Percentiles rank a stretch among this genome's conserved stretches.
Evolutionary conservation across 2,888 invertebrate species (phyloP).

Genomic region (Petrolisthes cinctipes): DNA sequence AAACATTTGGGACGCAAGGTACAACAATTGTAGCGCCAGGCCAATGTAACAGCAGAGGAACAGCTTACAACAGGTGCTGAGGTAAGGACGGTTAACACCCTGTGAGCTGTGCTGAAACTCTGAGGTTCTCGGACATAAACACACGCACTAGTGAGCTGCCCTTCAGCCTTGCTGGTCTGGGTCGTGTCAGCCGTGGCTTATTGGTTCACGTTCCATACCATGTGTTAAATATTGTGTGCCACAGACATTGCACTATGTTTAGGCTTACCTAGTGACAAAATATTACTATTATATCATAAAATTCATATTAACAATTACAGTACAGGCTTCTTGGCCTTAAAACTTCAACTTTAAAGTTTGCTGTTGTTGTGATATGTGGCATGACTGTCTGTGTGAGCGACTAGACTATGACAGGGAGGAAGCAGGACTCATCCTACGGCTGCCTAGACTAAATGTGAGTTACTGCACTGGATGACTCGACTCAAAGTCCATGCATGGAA

Average conservation of each 20-base stretch:
- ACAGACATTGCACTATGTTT: not conserved
- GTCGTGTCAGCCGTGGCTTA: conserved; percentile 11
- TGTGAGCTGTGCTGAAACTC: conserved; percentile 5
- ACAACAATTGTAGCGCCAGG: not conserved
- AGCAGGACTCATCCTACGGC: conserved; percentile 55
- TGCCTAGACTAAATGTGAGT: conserved; percentile 52
- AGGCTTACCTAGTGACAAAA: not conserved
- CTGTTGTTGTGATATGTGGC: conserved; percentile 18
- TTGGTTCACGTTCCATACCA: conserved; percentile 5
- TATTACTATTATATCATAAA: not conserved
- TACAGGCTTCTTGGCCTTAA: conserved; percentile 8
- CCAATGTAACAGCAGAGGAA: conserved; percentile 1
- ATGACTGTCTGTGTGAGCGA: conserved; percentile 46
- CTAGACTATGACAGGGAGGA: conserved; percentile 57
- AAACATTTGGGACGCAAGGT: not conserved
- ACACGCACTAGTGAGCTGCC: conserved; percentile 6
- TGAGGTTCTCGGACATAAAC: conserved; percentile 2
- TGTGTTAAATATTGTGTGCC: not conserved
- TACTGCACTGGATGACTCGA: conserved; percentile 54
- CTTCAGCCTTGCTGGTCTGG: conserved; percentile 15
- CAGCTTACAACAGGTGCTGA: conserved; percentile 19
- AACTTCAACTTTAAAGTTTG: not conserved
- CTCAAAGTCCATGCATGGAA: conserved; percentile 61
- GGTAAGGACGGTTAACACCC: not conserved
- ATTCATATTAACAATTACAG: not conserved